A percentile compares a stretch with the other conserved stretches of the same genome.
Conservation (phyloP, 2,888 invertebrate genomes). For the Quadriops clusia region DNA sequence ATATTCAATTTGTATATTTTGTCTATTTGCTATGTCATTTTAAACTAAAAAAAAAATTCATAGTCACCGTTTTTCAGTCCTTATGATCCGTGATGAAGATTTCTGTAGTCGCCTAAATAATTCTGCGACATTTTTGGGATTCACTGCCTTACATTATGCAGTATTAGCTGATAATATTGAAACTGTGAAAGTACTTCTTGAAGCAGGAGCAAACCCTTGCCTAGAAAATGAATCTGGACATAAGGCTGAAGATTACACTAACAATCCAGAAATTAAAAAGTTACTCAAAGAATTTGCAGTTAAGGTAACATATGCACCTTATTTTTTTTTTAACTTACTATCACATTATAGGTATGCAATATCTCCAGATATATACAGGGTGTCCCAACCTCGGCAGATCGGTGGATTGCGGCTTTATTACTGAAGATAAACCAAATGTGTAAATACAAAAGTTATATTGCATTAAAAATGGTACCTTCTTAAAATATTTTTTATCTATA, state of each 20-base stretch:
- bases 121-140: constrained; percentile 68
- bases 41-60: background rate
- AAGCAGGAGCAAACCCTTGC: constrained; percentile 62
- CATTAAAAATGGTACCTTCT: too few relatives aligned
- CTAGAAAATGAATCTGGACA: constrained; percentile 69
- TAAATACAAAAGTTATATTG: too few relatives aligned
- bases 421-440: too few relatives aligned
- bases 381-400: too few relatives aligned
- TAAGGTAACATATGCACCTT: constrained; percentile 30
- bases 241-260: constrained; percentile 60
- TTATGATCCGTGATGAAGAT: constrained; percentile 66
- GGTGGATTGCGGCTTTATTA: too few relatives aligned
- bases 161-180: constrained; percentile 58
- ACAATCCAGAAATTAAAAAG: constrained; percentile 48
- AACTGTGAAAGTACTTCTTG: constrained; percentile 52
- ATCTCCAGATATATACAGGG: too few relatives aligned
- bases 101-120: constrained; percentile 61
- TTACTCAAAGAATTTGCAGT: constrained; percentile 45
- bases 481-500: too few relatives aligned
- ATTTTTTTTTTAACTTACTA: background rate
- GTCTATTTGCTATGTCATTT: too few relatives aligned
- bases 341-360: background rate
- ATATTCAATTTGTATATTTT: too few relatives aligned
- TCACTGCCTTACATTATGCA: constrained; percentile 83
- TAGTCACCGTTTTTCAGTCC: constrained; percentile 38